A percentile compares a stretch with the other conserved stretches of the same genome.
phyloP scores from a whole-genome alignment of 2,113 vertebrate genomes.

The Colossoma macropomum region DNA sequence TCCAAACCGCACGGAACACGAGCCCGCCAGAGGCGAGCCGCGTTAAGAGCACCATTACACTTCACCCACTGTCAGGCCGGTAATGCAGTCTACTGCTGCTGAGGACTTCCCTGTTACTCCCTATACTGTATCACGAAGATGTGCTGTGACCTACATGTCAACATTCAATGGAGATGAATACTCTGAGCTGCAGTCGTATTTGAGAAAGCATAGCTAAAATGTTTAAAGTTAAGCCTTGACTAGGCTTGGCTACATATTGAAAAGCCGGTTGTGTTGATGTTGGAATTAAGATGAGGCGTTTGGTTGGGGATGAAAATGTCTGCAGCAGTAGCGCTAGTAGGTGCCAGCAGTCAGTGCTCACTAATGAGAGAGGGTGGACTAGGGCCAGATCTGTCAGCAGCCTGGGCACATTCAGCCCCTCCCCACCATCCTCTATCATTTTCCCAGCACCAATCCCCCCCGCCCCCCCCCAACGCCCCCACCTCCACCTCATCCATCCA shows the following conservation, averaged over 20 bases:
- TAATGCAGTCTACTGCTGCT: slow-evolving; percentile 61
- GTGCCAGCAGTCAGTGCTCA: not conserved
- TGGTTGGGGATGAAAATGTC: slow-evolving; percentile 23
- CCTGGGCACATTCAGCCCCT: slow-evolving; percentile 16
- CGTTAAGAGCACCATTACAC: slow-evolving; percentile 69
- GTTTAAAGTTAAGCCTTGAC: slow-evolving; percentile 26
- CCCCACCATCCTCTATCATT: slow-evolving; percentile 44
- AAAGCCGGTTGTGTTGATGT: slow-evolving; percentile 40
- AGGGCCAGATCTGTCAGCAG: slow-evolving; percentile 31
- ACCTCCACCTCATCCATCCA: slow-evolving; percentile 56
- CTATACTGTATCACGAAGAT: not conserved
- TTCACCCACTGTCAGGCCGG: slow-evolving; percentile 61
- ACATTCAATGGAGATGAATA: not conserved
- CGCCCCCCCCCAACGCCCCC: slow-evolving; percentile 42
- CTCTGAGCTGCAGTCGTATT: slow-evolving; percentile 20
- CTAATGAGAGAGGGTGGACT: slow-evolving; percentile 48
- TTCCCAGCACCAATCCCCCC: slow-evolving; percentile 43
- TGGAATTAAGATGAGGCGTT: slow-evolving; percentile 36
- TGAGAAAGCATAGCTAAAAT: slow-evolving; percentile 3
- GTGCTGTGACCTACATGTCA: slow-evolving; percentile 21
- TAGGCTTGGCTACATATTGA: slow-evolving; percentile 13
- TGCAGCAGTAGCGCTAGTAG: not conserved
- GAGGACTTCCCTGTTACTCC: slow-evolving; percentile 35
- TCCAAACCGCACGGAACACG: slow-evolving; percentile 77
- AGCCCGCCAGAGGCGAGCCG: slow-evolving; percentile 72